These are phyloP conservation scores for Porites lutea DNA, from an alignment of 64 coral and sea anemone species.

Conservation along the genomic window DNA sequence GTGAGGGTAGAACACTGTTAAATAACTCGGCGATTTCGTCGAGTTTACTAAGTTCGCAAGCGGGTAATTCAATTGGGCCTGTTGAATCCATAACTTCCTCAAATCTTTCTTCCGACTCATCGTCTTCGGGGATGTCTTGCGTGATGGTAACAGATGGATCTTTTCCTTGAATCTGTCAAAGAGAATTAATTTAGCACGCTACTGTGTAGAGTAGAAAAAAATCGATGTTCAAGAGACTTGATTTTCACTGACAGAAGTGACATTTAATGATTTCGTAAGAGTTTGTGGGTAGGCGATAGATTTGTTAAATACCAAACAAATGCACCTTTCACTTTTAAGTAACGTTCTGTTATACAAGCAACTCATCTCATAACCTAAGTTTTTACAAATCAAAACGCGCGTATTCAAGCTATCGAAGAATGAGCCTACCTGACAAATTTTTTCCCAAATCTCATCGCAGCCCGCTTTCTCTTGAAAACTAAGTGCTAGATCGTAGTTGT, in stretches of 20 bases:
- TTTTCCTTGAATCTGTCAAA: constrained; percentile 96
- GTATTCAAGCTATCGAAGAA: no score
- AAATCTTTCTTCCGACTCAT: constrained; percentile 98
- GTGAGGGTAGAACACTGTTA: constrained; percentile 89
- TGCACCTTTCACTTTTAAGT: background rate
- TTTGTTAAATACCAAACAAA: constrained; percentile 46
- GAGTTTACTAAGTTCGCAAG: constrained; percentile 95
- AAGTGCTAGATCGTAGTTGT: constrained; percentile 97
- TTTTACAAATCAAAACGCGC: background rate
- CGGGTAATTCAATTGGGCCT: constrained; percentile 95
- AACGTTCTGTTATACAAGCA: background rate
- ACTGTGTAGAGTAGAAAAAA: background rate
- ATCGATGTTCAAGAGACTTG: constrained; percentile 46
- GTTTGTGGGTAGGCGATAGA: constrained; percentile 11
- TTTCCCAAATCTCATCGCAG: constrained; percentile 99
- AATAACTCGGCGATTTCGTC: constrained; percentile 97
- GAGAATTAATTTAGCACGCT: background rate
- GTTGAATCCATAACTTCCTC: constrained; percentile 96
- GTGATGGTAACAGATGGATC: constrained; percentile 98
- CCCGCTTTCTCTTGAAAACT: constrained; percentile 99
- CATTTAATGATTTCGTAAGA: constrained; percentile 73
- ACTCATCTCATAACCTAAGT: background rate
- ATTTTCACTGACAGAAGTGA: background rate
- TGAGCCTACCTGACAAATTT: constrained; percentile 96
- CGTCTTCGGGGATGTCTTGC: constrained; percentile 96